Conservation (phyloP, 1,140 invertebrate species). For the Aphelenchoides fujianensis region DNA sequence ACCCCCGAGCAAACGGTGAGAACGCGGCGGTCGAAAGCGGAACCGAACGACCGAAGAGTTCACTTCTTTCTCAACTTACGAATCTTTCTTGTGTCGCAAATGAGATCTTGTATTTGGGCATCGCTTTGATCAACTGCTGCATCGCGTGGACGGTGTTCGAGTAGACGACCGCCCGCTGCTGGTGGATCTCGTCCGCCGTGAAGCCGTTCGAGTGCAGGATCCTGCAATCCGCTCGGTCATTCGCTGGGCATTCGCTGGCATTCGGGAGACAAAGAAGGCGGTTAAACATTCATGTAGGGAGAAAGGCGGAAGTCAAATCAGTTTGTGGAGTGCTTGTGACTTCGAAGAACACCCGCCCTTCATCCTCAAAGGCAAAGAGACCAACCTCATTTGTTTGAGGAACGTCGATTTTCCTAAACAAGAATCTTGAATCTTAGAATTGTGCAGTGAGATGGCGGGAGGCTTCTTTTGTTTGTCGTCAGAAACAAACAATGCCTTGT, state of each 20-base stretch:
- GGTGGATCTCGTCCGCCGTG: slow-evolving; percentile 41
- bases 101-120: slow-evolving; percentile 46
- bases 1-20: not conserved
- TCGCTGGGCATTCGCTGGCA: slow-evolving; percentile 15
- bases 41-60: no score
- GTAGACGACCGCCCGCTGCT: slow-evolving; percentile 50
- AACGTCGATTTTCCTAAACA: slow-evolving; percentile 57
- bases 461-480: no score
- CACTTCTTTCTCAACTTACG: no score
- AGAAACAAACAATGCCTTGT: no score
- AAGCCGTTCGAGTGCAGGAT: slow-evolving; percentile 57
- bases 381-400: slow-evolving; percentile 60
- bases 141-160: slow-evolving; percentile 54
- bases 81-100: slow-evolving; percentile 38
- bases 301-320: no score
- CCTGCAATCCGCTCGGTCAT: slow-evolving; percentile 35
- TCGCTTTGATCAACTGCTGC: slow-evolving; percentile 47
- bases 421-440: no score
- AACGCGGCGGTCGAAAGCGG: no score
- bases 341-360: no score
- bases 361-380: slow-evolving; percentile 20
- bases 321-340: no score
- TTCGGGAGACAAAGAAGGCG: not conserved
- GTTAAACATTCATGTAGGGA: slow-evolving; percentile 15
- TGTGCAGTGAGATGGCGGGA: no score